Conservation (phyloP, 2,797 vertebrate genomes). For the Scolopax bukidnonensis region DNA sequence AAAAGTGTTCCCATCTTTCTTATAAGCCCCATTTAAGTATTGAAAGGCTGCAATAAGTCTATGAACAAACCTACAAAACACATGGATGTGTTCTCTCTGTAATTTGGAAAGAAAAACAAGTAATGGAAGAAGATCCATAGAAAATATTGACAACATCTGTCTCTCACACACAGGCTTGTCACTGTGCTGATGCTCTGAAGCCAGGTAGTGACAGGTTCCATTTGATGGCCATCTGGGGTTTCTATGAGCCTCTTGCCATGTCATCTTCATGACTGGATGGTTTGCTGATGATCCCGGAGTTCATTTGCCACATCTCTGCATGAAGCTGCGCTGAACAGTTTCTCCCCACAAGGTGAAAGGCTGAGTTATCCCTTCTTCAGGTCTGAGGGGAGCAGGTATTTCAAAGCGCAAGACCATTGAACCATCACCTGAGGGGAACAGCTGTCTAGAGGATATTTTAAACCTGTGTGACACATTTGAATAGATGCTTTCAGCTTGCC, state of each 20-base stretch:
- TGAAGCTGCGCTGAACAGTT: background rate
- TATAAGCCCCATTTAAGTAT: background rate
- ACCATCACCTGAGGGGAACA: background rate
- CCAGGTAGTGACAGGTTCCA: background rate
- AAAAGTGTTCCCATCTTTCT: background rate
- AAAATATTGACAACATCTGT: background rate
- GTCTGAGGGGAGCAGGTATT: background rate
- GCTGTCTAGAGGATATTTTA: constrained; percentile 1
- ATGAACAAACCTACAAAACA: background rate
- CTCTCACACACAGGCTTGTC: background rate
- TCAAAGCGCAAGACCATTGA: background rate
- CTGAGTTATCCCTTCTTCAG: background rate
- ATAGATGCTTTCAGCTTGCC: constrained; percentile 16
- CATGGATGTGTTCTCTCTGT: background rate
- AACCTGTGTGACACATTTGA: background rate
- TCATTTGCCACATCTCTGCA: background rate
- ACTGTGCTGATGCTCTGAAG: background rate
- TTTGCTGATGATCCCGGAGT: background rate
- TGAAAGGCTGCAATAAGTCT: background rate
- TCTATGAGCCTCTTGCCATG: background rate
- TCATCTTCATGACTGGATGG: background rate
- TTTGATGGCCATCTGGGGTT: background rate
- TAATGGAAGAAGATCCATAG: background rate
- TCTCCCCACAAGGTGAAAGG: background rate
- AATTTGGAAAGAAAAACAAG: background rate